phyloP scores from a whole-genome alignment of 2,888 invertebrate species.

The Zelleria hepariella region DNA sequence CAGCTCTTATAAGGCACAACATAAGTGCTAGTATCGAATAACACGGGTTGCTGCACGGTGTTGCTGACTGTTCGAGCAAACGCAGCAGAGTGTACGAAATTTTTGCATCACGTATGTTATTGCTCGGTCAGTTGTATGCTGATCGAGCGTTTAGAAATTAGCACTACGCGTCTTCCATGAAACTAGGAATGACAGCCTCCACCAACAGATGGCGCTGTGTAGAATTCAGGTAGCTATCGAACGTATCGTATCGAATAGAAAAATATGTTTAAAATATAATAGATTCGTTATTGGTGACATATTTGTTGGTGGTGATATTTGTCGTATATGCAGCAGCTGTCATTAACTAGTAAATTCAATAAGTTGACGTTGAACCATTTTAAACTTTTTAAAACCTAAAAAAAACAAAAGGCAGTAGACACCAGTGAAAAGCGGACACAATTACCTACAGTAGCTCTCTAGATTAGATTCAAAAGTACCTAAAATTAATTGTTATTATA shows the following conservation, averaged over 20 bases:
- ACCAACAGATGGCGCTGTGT: too few relatives aligned
- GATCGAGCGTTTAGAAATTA: not conserved
- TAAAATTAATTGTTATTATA: constrained; percentile 32
- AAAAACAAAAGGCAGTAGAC: constrained; percentile 2
- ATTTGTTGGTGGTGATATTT: not conserved
- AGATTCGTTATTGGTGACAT: not conserved
- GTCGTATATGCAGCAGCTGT: not conserved
- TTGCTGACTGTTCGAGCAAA: constrained; percentile 12
- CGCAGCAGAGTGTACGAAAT: constrained; percentile 34
- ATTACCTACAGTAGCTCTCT: constrained; percentile 18
- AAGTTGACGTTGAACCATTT: not conserved
- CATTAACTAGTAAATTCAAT: not conserved
- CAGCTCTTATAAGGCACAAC: too few relatives aligned
- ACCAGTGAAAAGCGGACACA: not conserved
- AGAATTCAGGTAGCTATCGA: too few relatives aligned
- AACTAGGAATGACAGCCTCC: not conserved
- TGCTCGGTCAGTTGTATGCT: not conserved
- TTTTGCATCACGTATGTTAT: not conserved
- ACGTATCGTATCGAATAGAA: too few relatives aligned
- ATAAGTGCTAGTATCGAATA: too few relatives aligned
- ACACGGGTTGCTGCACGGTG: too few relatives aligned
- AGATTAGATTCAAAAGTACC: constrained; percentile 9
- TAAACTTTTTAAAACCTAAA: not conserved
- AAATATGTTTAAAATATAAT: too few relatives aligned
- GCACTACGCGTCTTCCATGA: not conserved